Evolutionary conservation across 2,797 vertebrate species (phyloP).

Genomic region (Cuniculus paca): DNA sequence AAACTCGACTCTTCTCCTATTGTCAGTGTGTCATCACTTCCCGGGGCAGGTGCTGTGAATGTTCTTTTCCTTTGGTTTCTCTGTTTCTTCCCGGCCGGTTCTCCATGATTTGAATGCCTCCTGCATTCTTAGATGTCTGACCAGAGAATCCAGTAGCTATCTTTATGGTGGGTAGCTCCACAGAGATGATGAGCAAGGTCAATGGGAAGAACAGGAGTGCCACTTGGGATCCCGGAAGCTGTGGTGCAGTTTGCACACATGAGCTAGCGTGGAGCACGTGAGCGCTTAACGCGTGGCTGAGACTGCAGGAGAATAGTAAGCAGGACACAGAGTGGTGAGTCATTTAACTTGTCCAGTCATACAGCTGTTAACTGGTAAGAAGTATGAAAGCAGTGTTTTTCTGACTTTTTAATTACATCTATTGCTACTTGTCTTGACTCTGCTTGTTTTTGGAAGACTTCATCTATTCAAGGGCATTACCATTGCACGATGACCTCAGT

Average conservation of each 20-base stretch:
- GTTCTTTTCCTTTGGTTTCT: background rate
- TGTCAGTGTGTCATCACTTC: background rate
- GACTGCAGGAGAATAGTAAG: background rate
- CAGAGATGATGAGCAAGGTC: background rate
- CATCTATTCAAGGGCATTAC: background rate
- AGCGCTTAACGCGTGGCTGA: background rate
- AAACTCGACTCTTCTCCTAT: background rate
- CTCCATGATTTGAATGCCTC: background rate
- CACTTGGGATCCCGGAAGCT: background rate
- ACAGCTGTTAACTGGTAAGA: background rate
- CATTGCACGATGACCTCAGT: background rate
- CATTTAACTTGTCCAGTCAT: background rate
- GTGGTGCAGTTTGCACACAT: background rate
- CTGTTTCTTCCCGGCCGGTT: fast-evolving
- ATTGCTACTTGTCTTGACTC: background rate
- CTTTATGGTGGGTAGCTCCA: background rate
- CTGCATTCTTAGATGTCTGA: background rate
- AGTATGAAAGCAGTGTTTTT: background rate
- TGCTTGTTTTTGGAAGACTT: background rate
- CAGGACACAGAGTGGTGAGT: background rate
- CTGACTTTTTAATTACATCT: background rate
- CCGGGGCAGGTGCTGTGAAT: background rate
- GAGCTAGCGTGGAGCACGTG: background rate
- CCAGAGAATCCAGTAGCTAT: background rate
- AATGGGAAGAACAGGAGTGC: background rate